These are phyloP conservation scores for Misgurnus mizolepis DNA, from an alignment of 2,113 vertebrate genomes.

Conservation along the genomic window DNA sequence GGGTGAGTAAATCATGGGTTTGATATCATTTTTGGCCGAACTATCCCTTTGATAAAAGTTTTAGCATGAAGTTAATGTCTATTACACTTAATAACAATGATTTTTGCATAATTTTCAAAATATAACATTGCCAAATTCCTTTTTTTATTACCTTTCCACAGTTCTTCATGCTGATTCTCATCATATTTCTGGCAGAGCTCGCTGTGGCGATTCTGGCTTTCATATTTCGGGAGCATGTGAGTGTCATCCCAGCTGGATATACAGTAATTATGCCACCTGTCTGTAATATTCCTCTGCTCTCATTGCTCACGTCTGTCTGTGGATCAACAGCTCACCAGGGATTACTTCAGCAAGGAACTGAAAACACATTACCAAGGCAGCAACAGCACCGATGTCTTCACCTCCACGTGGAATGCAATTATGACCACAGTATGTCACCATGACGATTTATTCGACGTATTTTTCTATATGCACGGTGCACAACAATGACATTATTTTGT, in stretches of 20 bases:
- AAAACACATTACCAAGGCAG: slow-evolving; percentile 85
- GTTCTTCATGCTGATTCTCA: slow-evolving; percentile 95
- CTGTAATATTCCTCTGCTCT: slow-evolving; percentile 6
- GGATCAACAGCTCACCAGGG: slow-evolving; percentile 81
- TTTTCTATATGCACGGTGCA: neutral
- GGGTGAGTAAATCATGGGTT: too few species aligned
- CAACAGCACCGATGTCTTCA: slow-evolving; percentile 85
- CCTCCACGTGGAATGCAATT: slow-evolving; percentile 89
- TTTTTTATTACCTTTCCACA: slow-evolving; percentile 58
- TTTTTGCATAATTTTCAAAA: too few species aligned
- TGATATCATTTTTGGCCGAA: too few species aligned
- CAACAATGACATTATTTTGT: slow-evolving; percentile 6
- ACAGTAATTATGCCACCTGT: neutral
- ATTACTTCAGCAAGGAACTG: slow-evolving; percentile 90
- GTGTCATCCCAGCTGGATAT: slow-evolving; percentile 59
- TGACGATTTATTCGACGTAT: neutral
- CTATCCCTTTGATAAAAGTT: too few species aligned
- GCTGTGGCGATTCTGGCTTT: slow-evolving; percentile 92
- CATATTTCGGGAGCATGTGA: slow-evolving; percentile 91
- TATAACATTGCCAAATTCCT: too few species aligned
- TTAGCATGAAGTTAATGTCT: too few species aligned
- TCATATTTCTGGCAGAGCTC: slow-evolving; percentile 93
- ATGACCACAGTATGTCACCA: slow-evolving; percentile 85
- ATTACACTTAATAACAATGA: too few species aligned
- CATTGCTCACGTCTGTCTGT: slow-evolving; percentile 43